phyloP scores from a whole-genome alignment of 2,113 vertebrate genomes.

The Clarias macrocephalus region DNA sequence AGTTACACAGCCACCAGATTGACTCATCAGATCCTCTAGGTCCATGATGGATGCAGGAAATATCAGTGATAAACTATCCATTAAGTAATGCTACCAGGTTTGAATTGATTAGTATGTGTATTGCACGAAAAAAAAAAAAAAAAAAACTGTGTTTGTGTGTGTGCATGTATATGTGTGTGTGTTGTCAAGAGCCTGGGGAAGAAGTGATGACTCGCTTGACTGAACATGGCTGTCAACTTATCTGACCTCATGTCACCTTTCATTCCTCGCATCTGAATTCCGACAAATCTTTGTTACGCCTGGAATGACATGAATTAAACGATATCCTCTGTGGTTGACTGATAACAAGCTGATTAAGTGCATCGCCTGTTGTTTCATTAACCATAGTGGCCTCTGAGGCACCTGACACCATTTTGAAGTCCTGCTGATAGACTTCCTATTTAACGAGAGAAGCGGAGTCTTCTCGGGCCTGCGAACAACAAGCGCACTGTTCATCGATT shows the following conservation, averaged over 20 bases:
- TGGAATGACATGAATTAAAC: constrained; percentile 33
- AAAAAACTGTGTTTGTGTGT: too few species aligned
- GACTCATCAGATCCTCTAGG: background rate
- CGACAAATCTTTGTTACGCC: constrained; percentile 8
- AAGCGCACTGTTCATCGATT: constrained; percentile 64
- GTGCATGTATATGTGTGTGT: background rate
- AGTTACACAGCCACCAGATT: constrained; percentile 8
- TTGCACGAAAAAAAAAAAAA: background rate
- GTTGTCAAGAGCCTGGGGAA: background rate
- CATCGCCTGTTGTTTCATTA: constrained; percentile 42
- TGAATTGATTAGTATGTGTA: background rate
- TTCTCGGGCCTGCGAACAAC: constrained; percentile 26
- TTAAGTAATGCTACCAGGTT: background rate
- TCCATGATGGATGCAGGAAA: background rate
- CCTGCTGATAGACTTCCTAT: constrained; percentile 31
- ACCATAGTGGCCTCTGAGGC: constrained; percentile 24
- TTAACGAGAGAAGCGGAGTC: constrained; percentile 15
- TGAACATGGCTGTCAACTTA: background rate
- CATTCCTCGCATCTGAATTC: constrained; percentile 22
- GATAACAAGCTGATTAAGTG: constrained; percentile 33
- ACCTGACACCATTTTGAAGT: constrained; percentile 14
- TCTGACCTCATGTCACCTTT: background rate
- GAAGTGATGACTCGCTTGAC: background rate
- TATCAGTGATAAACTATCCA: background rate
- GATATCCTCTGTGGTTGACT: background rate